Evolutionary conservation across 2,113 vertebrate species (phyloP).

Genomic region (Scomber scombrus): DNA sequence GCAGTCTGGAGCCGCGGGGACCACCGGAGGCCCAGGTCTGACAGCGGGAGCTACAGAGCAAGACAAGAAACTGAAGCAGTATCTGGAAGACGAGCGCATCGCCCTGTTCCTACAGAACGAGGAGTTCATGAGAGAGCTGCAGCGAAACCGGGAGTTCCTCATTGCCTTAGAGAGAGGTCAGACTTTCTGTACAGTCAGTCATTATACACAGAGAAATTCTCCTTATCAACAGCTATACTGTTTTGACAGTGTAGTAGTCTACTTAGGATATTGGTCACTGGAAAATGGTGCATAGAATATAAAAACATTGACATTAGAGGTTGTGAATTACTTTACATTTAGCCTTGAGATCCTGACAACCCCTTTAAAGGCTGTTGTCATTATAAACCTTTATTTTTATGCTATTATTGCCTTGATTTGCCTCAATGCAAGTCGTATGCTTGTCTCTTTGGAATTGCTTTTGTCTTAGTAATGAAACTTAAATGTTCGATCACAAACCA

Average conservation of each 20-base stretch:
- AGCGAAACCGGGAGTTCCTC: constrained; percentile 96
- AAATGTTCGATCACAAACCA: not conserved
- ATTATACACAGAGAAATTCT: not conserved
- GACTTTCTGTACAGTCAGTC: not conserved
- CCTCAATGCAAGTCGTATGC: constrained; percentile 16
- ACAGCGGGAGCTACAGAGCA: constrained; percentile 83
- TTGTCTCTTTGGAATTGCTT: constrained; percentile 46
- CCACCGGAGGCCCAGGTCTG: constrained; percentile 34
- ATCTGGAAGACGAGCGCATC: constrained; percentile 95
- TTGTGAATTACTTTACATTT: not conserved
- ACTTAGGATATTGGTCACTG: not conserved
- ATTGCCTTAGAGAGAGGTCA: constrained; percentile 96
- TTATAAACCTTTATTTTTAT: constrained; percentile 4
- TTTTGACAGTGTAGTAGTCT: not conserved
- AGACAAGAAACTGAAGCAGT: constrained; percentile 94
- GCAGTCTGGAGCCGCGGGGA: constrained; percentile 56
- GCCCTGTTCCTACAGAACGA: constrained; percentile 97
- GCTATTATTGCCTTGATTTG: constrained; percentile 14
- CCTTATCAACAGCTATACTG: not conserved
- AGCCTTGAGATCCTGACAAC: not conserved
- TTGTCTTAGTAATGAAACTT: constrained; percentile 29
- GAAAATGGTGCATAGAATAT: not conserved
- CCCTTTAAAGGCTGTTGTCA: not conserved
- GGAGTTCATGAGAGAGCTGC: constrained; percentile 98
- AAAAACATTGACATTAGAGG: not conserved